Evolutionary conservation across 2,113 vertebrate genomes (phyloP).

Genomic region (Oceanites oceanicus): DNA sequence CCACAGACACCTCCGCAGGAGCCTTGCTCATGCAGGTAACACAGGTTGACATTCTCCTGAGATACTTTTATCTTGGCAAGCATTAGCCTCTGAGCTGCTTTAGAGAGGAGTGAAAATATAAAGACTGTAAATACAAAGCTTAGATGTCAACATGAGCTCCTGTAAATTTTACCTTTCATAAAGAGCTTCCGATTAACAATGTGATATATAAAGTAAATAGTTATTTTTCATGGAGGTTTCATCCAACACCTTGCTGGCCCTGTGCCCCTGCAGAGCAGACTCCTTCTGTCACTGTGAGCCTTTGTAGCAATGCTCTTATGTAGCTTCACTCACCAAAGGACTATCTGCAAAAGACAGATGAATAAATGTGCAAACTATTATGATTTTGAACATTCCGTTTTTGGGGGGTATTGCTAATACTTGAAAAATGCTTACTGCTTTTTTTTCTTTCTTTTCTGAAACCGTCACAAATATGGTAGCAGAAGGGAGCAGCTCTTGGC

Average conservation of each 20-base stretch:
- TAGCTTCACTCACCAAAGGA: background rate
- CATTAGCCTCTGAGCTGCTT: background rate
- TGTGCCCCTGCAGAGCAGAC: background rate
- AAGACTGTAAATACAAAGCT: background rate
- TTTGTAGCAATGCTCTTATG: background rate
- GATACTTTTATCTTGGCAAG: background rate
- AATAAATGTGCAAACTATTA: background rate
- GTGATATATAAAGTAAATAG: background rate
- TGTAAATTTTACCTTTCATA: background rate
- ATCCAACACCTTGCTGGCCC: background rate
- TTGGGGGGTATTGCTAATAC: background rate
- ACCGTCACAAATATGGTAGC: background rate
- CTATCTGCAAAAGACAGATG: background rate
- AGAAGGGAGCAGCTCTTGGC: background rate
- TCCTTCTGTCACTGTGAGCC: background rate
- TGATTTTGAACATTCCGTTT: background rate
- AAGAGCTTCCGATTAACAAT: background rate
- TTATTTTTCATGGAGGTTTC: background rate
- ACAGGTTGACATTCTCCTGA: background rate
- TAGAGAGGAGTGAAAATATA: background rate
- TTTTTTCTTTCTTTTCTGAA: background rate
- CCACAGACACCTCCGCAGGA: background rate
- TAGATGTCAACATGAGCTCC: background rate
- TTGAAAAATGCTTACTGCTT: background rate
- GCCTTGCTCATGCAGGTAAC: background rate